Base-by-base conservation (phyloP, 92 coral and sea anemone species). In the Phenganax marumi region DNA sequence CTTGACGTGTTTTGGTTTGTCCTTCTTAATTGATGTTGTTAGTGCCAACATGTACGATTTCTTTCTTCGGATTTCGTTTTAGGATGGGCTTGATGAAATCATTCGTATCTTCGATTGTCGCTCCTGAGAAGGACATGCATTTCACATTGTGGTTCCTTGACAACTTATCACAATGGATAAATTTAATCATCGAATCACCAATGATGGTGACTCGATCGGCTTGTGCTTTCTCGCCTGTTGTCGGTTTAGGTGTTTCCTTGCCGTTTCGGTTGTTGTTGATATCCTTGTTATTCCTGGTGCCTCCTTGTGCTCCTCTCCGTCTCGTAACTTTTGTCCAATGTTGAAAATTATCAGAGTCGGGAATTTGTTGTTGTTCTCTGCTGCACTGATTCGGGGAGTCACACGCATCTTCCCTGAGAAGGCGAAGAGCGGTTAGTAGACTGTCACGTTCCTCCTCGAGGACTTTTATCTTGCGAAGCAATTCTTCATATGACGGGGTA, bases 21-120 rank as follows among this genome's bases (percentile, higher is more conserved):
- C n/a, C n/a, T n/a, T n/a, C n/a, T n/a, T n/a, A n/a, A n/a, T 33
- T 81, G 75, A 80, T 48, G 77, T 86, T 80, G 43, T 86, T 73
- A 14, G 89, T 86, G 17, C 89, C 89, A n/a, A 71, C 76, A 51
- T 86, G 89, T 12, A 81, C 18, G 47, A 81, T 81, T 54, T 80
- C 18, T 52, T 86, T 81, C 21, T 81, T 60, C 1, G 89, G 85
- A 39, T 62, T 81, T 62, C 80, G 52, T 58, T 39, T 73, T 51
- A 81, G 47, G 52, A 80, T 61, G 22, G 89, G 86, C 70, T 79
- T 85, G 9, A 63, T 47, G 51, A 61, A 80, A 47, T 80, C 84
- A 18, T 62, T 58, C 84, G 22, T 63, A 62, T 63, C 84, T 16
- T 61, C 18, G 9, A 63, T 13, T 61, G 75, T 61, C 0, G 84